Conservation (phyloP, 92 coral and sea anemone genomes). For the Epizoanthus fatuus region DNA sequence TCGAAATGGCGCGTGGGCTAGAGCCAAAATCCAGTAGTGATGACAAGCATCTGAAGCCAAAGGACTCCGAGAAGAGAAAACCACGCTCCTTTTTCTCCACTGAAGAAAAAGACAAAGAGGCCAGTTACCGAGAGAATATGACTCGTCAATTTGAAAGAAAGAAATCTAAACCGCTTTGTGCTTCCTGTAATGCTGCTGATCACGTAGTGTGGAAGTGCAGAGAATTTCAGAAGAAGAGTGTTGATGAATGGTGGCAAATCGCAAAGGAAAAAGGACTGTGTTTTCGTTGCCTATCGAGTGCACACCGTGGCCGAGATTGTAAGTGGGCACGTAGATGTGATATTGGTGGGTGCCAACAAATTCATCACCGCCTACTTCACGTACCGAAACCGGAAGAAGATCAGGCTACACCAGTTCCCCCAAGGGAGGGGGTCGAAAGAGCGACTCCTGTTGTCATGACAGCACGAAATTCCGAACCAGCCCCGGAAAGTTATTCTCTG, state of each 20-base stretch:
- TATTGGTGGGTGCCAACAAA: constrained; percentile 50
- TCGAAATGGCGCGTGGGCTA: constrained; percentile 63
- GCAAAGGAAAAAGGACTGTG: constrained; percentile 75
- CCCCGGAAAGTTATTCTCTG: constrained; percentile 50
- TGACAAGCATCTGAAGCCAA: background rate
- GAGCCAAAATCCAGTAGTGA: constrained; percentile 23
- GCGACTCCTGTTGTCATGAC: background rate
- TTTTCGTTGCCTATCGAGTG: constrained; percentile 61
- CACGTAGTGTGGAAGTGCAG: constrained; percentile 66
- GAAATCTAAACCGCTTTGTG: constrained; percentile 12
- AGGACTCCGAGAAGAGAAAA: background rate
- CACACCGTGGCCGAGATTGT: constrained; percentile 64
- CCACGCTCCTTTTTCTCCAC: constrained; percentile 12
- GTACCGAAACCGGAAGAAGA: background rate
- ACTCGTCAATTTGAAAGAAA: background rate
- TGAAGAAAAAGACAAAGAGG: background rate
- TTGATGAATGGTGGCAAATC: constrained; percentile 59
- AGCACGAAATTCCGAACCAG: constrained; percentile 9
- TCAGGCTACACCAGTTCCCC: background rate
- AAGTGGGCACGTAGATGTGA: constrained; percentile 35
- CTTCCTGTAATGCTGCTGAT: constrained; percentile 40
- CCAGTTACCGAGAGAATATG: background rate
- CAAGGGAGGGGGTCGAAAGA: constrained; percentile 43
- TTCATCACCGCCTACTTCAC: constrained; percentile 47
- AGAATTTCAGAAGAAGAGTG: constrained; percentile 28